Base-by-base conservation (phyloP, 2,113 vertebrate genomes). In the Hydrolagus affinis region DNA sequence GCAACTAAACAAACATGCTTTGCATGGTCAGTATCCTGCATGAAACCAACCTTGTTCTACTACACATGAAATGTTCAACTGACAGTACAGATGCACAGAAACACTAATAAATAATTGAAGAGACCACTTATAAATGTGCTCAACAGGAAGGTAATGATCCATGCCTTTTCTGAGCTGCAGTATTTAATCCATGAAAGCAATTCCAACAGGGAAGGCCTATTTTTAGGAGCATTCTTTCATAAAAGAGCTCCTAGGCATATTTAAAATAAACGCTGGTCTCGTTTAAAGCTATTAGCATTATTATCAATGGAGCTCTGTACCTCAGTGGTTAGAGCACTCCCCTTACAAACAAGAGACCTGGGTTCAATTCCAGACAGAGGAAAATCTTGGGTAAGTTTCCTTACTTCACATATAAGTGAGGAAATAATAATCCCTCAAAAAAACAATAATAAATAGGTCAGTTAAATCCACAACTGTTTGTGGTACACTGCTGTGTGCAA, bases 101-200 rank as follows among this genome's bases (percentile, higher is more conserved):
- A 75, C 32, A 3, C 32, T 75, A 74, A 75, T 75, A 56, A 75
- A 75, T 75, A 75, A 75, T 75, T 75, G 56, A 75, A 19, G 73
- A 11, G 9, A 75, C 73, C 21, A 75, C 11, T 15, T 64, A 60
- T 59, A 78, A 17, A 25, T 8, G 19, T 80, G 23, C 23, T 64
- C 59, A 62, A 64, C 14, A 28, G 57, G 28, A 14, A 80, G 28
- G 77, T 64, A 11, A 11, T 15, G n/a, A 80, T 62, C 11, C 12
- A 77, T 60, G 56, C 12, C 72, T 44, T 25, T 23, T 59, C 23
- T 59, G 11, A 14, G 3, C 57, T 77, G 11, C 3, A 77, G n/a
- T 30, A 64, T 28, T 80, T 80, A 66, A 64, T 28, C 23, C 77
- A 60, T 17, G 25, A 8, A 64, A 64, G 28, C 15, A 80, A 17